Evolutionary conservation across 2,888 invertebrate species (phyloP), one percentile per base, ranked within the genome.

Genomic region (Bhutanitis thaidina): DNA sequence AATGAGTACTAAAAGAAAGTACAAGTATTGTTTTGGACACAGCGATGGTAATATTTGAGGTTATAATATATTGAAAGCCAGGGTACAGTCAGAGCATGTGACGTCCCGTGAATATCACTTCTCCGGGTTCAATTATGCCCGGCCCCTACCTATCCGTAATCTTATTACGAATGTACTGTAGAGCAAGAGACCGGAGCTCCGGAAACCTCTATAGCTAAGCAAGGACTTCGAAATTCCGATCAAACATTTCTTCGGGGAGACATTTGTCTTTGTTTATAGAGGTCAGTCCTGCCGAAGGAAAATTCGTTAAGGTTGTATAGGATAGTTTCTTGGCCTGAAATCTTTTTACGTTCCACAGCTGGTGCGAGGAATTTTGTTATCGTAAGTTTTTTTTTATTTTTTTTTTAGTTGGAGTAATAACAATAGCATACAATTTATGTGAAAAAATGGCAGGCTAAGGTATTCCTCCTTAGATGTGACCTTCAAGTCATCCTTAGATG

Each of bases 61-160:
- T 37, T n/a, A 37, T 37, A 37, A 37, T 20, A 20, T 37, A 37
- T 37, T 20, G 20, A 37, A 16, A 37, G 20, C 10, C 37, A 20
- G 20, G 37, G n/a, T n/a, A n/a, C n/a, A n/a, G 37, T 37, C 37
- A 36, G 36, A 27, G 27, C 27, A 8, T 34, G 30, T 14, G 36
- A 15, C 9, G 16, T 37, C 68, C 40, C 35, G 65, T 45, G 36
- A 49, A 49, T 41, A 37, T n/a, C 44, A 34, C 46, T 37, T 44
- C 46, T 56, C 55, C 49, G 49, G 54, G 52, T 49, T 47, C 39
- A 39, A 47, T 47, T 47, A 47, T 47, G 30, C 47, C 39, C 34
- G 38, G 40, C 39, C 32, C 32, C 32, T n/a, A 30, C 38, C 20
- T 12, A 7, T 1, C 20, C 20, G 47, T 47, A 47, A 47, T 32